These are phyloP conservation scores for Catotricha subobsoleta DNA, from an alignment of 2,888 invertebrate species.

Conservation along the genomic window DNA sequence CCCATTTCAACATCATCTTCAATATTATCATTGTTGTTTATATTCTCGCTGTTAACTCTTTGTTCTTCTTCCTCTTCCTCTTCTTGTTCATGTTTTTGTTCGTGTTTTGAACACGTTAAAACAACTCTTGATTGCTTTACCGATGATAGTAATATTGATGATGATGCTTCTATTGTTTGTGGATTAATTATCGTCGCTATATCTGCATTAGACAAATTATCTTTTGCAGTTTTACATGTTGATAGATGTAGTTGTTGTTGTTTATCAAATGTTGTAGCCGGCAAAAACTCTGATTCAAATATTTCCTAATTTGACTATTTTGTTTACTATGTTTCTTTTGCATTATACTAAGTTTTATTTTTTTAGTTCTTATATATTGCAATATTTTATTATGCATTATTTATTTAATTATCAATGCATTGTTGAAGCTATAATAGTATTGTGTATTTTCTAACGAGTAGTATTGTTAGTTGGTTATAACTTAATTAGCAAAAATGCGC, in stretches of 20 bases:
- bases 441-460: no score
- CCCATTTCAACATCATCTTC: conserved; percentile 1
- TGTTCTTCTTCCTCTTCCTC: neutral
- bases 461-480: no score
- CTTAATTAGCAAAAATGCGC: no score
- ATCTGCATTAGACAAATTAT: neutral
- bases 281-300: conserved; percentile 29
- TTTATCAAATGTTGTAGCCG: conserved; percentile 27
- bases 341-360: no score
- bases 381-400: no score
- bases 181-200: neutral
- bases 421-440: no score
- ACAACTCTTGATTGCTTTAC: no score
- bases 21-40: neutral
- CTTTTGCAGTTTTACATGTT: neutral
- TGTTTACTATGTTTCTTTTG: no score
- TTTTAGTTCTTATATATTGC: no score
- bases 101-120: neutral
- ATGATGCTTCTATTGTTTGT: neutral
- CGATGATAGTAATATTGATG: neutral
- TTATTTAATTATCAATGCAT: no score
- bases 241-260: neutral
- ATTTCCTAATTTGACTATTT: no score
- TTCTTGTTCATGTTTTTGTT: neutral
- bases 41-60: neutral